Base-by-base conservation (phyloP, 2,797 vertebrate species). In the Galaxias olidus region DNA sequence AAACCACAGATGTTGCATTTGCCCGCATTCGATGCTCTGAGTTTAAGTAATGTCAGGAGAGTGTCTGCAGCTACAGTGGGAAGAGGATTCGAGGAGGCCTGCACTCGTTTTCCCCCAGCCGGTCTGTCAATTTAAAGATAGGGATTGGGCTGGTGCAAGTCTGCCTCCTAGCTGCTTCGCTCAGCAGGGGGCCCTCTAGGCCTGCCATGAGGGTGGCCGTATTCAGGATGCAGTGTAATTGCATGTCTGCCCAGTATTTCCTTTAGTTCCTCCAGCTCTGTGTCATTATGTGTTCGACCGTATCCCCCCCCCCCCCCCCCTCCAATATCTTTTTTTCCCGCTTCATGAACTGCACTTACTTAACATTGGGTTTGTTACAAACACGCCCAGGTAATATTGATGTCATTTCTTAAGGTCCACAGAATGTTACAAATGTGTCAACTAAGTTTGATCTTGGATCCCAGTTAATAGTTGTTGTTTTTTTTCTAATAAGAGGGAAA, bases 121-220 rank as follows among this genome's bases (percentile, higher is more conserved):
- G 77, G 81, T 81, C 84, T 69, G 79, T 87, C 86, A 84, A 82
- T 85, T 88, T 84, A 85, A 87, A 85, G 80, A 84, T 52, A 77
- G 82, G 74, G 72, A 80, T 81, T 84, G 83, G 75, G 74, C 73
- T 61, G 77, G 67, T 71, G 2, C 62, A 74, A 79, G 82, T 75
- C 77, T 69, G 81, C 75, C 78, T 75, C 78, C 69, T 73, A 80
- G 84, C 81, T 85, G 84, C 71, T 82, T 88, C 69, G 62, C 76
- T 66, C 85, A 81, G 82, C 80, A 80, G 83, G 84, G 73, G 80
- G 69, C 71, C 72, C 66, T 46, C 79, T 59, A 73, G 84, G 65
- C 68, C 69, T 66, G 75, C 80, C 76, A 74, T 54, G 14, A 77
- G 77, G 69, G 68, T 77, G 69, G 74, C 63, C 72, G 62, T 77